These are phyloP conservation scores for Melanerpes formicivorus DNA, from an alignment of 2,113 vertebrate genomes.

Conservation along the genomic window DNA sequence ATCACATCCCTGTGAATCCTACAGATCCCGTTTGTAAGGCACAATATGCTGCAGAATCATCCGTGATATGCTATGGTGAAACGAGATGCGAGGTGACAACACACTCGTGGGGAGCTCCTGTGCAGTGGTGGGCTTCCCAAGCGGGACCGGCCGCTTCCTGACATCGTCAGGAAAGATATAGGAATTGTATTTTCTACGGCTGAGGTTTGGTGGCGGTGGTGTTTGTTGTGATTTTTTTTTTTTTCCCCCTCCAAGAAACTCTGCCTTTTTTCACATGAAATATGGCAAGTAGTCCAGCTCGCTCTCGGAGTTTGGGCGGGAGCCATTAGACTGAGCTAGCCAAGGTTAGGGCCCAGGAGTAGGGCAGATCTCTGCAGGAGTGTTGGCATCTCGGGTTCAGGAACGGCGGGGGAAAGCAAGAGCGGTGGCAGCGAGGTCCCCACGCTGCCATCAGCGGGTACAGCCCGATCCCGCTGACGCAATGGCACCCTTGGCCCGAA, in stretches of 20 bases:
- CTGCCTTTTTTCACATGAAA: neutral
- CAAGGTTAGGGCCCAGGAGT: conserved; percentile 16
- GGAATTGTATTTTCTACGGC: neutral
- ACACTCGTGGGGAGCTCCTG: neutral
- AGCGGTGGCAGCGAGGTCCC: neutral
- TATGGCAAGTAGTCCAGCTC: neutral
- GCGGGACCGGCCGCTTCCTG: neutral
- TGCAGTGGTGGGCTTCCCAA: neutral
- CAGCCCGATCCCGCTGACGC: neutral
- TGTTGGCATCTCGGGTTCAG: neutral
- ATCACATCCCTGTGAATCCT: conserved; percentile 49
- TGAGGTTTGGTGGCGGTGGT: neutral
- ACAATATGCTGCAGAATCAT: conserved; percentile 53
- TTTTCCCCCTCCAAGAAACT: neutral
- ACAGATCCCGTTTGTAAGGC: conserved; percentile 45
- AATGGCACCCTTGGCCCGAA: neutral
- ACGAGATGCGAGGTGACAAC: neutral
- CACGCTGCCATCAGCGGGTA: neutral
- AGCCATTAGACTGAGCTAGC: conserved; percentile 19
- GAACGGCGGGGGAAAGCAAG: neutral
- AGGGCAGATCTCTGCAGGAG: conserved; percentile 48
- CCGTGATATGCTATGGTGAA: neutral
- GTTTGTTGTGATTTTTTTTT: neutral
- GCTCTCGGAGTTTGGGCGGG: neutral
- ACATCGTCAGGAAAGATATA: neutral